Base-by-base conservation (phyloP, 2,888 invertebrate species). In the Drosophila fulvimacula region DNA sequence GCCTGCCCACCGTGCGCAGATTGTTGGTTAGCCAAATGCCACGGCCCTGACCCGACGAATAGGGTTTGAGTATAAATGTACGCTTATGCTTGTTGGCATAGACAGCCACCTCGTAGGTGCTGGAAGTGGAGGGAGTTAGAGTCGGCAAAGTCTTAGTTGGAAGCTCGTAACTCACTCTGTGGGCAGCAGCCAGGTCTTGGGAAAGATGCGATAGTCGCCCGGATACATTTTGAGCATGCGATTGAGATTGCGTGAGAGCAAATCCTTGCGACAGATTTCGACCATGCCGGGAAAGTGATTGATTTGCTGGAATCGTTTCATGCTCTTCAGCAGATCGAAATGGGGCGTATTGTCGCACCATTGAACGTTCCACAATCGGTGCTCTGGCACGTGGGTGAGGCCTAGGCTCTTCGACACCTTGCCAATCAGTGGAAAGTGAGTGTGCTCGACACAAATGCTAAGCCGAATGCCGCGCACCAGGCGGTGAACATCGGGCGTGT, bases 281-380 rank as follows among this genome's bases (percentile, higher is more conserved):
- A 95, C 94, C 97, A 97, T 97, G 60, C 97, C 97, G 1, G 98
- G 98, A 91, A 98, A 98, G 93, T 98, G 98, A 92, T 98, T 98
- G 70, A 98, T 96, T 91, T 97, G 96, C 93, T 98, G 96, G 92
- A 96, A 98, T 71, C 97, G 94, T 92, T 97, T 97, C 97, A 98
- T 97, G 83, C 97, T 97, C 92, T 97, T 97, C 49, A 96, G 97
- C 58, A 96, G 93, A 87, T 98, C 97, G 2, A 97, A 94, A 10
- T 97, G 96, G 24, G 98, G 96, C 88, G 96, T 57, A 46, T 57
- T 94, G 91, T 98, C 98, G 0, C 97, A 91, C 98, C 98, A 98
- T 90, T 96, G 96, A 76, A 98, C 94, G 91, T 97, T 97, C 98
- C 98, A 98, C 58, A 95, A 95, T 53, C 97, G 96, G 59, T 95